These are phyloP conservation scores for Phataginus tetradactyla DNA, from an alignment of 2,797 vertebrate species.

Conservation along the genomic window DNA sequence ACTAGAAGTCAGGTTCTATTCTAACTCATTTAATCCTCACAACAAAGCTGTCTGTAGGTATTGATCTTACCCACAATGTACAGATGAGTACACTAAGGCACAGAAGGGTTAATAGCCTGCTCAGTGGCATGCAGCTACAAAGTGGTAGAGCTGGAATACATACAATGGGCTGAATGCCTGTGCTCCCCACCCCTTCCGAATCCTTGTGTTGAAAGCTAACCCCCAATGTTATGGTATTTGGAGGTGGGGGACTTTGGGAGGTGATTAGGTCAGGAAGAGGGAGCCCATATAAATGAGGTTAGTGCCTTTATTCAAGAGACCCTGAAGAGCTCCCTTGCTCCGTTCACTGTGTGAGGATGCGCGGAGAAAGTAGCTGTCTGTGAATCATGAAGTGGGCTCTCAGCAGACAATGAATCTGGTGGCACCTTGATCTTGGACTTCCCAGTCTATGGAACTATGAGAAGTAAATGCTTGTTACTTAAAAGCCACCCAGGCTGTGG, in stretches of 20 bases:
- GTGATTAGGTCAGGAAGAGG: neutral
- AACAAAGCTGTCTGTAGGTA: neutral
- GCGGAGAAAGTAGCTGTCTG: neutral
- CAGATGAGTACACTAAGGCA: neutral
- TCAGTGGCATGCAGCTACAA: neutral
- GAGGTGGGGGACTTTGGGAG: neutral
- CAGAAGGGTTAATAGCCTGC: neutral
- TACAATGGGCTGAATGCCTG: neutral
- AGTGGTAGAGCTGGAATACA: neutral
- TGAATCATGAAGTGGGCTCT: neutral
- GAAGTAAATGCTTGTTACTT: neutral
- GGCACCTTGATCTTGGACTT: neutral
- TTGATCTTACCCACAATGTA: neutral
- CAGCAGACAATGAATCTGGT: neutral
- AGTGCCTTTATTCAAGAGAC: neutral
- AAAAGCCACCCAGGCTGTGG: neutral
- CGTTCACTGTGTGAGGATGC: neutral
- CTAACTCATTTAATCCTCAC: neutral
- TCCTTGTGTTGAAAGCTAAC: neutral
- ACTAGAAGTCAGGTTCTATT: neutral
- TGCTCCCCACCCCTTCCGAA: neutral
- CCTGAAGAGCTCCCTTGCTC: neutral
- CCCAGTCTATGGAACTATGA: neutral
- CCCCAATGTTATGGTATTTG: neutral
- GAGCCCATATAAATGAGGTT: neutral